phyloP scores from a whole-genome alignment of 1,140 invertebrate genomes.

The Trachymyrmex cornetzi region DNA sequence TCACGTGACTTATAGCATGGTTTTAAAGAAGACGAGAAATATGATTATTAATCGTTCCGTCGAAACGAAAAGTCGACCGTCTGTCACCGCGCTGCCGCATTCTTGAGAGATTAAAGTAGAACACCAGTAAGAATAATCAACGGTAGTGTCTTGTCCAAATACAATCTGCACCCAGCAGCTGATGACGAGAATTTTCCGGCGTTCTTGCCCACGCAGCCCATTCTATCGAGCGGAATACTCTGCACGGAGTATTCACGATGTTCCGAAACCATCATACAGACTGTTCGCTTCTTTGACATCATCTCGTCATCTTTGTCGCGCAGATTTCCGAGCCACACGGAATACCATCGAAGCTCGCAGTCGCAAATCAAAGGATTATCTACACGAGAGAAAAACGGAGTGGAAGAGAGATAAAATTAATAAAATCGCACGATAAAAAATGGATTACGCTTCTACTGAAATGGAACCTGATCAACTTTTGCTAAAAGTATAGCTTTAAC shows the following conservation, averaged over 20 bases:
- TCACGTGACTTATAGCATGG: too few relatives aligned
- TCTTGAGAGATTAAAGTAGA: slow-evolving; percentile 40
- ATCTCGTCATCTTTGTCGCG: slow-evolving; percentile 93
- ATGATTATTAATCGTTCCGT: neutral
- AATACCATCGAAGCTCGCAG: slow-evolving; percentile 95
- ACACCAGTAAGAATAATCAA: slow-evolving; percentile 14
- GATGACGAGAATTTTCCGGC: slow-evolving; percentile 80
- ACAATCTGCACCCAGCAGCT: neutral
- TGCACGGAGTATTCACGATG: slow-evolving; percentile 93
- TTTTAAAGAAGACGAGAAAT: neutral
- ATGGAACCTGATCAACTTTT: neutral
- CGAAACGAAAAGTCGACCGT: slow-evolving; percentile 36
- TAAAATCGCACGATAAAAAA: neutral
- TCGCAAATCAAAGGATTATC: slow-evolving; percentile 96
- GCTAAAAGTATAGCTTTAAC: neutral
- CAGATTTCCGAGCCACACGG: slow-evolving; percentile 91
- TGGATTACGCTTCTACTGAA: neutral
- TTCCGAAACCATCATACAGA: slow-evolving; percentile 92
- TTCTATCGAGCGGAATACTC: slow-evolving; percentile 92
- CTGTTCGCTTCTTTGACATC: slow-evolving; percentile 94
- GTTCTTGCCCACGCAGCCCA: slow-evolving; percentile 92
- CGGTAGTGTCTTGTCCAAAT: slow-evolving; percentile 44
- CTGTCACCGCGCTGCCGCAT: slow-evolving; percentile 14
- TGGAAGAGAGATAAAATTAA: neutral
- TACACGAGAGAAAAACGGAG: slow-evolving; percentile 80